phyloP scores from a whole-genome alignment of 2,113 vertebrate genomes.

The Forbesichthys agassizii region DNA sequence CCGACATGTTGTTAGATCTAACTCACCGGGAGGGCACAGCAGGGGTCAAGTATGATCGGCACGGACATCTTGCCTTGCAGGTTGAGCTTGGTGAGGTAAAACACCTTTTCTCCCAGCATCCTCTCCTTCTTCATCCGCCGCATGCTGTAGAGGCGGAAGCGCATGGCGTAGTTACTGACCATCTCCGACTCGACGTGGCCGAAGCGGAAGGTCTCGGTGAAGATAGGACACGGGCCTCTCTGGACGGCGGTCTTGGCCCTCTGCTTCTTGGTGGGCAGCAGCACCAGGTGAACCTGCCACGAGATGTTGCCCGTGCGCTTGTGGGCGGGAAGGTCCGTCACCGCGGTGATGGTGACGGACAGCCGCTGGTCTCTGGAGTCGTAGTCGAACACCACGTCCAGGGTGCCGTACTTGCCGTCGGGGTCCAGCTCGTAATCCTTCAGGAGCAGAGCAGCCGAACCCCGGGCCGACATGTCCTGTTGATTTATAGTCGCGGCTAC shows the following conservation, averaged over 20 bases:
- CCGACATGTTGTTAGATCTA: constrained; percentile 20
- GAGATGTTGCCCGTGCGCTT: constrained; percentile 87
- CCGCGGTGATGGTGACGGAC: constrained; percentile 90
- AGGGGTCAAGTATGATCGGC: constrained; percentile 91
- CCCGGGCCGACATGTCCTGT: constrained; percentile 89
- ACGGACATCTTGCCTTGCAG: constrained; percentile 96
- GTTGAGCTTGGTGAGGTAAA: constrained; percentile 97
- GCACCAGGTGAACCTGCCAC: constrained; percentile 97
- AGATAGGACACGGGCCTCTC: constrained; percentile 89
- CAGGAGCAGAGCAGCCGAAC: constrained; percentile 88
- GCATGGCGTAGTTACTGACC: constrained; percentile 95
- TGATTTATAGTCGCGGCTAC: constrained; percentile 13
- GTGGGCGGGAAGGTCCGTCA: constrained; percentile 89
- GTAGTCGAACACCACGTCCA: constrained; percentile 95
- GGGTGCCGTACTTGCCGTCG: constrained; percentile 89
- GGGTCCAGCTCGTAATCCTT: constrained; percentile 94
- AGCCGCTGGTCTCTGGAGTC: constrained; percentile 92
- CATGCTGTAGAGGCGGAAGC: constrained; percentile 93
- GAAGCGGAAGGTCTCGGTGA: constrained; percentile 95
- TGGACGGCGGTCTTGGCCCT: constrained; percentile 91
- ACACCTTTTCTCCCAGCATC: constrained; percentile 95
- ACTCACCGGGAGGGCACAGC: constrained; percentile 91
- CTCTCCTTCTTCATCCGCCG: constrained; percentile 96
- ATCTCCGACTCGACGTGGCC: constrained; percentile 94
- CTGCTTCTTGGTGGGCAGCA: constrained; percentile 96